These are phyloP conservation scores for Telenomus remus DNA, from an alignment of 1,140 invertebrate species.

Conservation along the genomic window DNA sequence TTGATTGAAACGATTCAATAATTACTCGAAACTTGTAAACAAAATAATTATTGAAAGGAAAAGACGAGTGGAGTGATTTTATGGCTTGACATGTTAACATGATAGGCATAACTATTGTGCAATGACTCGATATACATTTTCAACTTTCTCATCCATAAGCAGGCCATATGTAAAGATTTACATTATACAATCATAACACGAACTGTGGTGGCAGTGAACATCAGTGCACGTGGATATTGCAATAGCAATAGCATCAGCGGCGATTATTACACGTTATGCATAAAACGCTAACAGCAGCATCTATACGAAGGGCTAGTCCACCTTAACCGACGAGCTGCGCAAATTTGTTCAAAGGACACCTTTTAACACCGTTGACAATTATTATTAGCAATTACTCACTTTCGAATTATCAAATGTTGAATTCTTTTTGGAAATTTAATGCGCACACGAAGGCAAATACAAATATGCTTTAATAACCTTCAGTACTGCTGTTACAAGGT, in stretches of 20 bases:
- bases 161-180: slow-evolving; percentile 55
- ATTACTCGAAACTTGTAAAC: too few relatives aligned
- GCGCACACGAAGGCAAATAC: slow-evolving; percentile 48
- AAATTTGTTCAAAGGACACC: slow-evolving; percentile 36
- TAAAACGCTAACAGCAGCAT: slow-evolving; percentile 70
- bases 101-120: slow-evolving; percentile 28
- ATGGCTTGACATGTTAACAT: background rate
- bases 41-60: too few relatives aligned
- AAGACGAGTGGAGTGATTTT: too few relatives aligned
- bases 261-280: slow-evolving; percentile 66
- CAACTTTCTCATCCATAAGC: slow-evolving; percentile 45
- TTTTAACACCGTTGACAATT: slow-evolving; percentile 32
- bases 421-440: slow-evolving; percentile 32
- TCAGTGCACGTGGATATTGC: slow-evolving; percentile 74
- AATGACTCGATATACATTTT: slow-evolving; percentile 40
- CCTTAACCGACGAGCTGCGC: slow-evolving; percentile 37
- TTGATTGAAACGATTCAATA: too few relatives aligned
- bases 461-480: slow-evolving; percentile 57
- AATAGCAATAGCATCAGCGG: slow-evolving; percentile 69
- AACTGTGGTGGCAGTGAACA: slow-evolving; percentile 76
- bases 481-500: slow-evolving; percentile 60
- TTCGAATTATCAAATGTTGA: slow-evolving; percentile 13
- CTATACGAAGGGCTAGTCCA: slow-evolving; percentile 70
- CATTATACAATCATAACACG: slow-evolving; percentile 69
- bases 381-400: slow-evolving; percentile 27